phyloP scores from a whole-genome alignment of 1,140 invertebrate genomes.

The Lysiphlebus fabarum region DNA sequence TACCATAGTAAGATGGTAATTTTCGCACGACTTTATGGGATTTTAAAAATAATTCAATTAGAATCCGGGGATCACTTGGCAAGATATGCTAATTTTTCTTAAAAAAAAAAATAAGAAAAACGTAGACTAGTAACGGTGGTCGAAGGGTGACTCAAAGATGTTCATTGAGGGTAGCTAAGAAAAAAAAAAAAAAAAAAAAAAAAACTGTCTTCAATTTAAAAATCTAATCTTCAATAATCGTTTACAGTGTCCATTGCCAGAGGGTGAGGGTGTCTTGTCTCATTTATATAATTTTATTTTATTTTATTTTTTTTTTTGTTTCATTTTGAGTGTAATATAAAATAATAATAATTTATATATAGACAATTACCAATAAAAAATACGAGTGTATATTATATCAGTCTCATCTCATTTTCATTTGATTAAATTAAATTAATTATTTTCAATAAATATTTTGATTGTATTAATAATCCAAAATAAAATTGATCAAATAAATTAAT shows the following conservation, averaged over 20 bases:
- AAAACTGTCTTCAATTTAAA: conserved; percentile 53
- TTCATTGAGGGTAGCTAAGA: conserved; percentile 15
- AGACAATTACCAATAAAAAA: neutral
- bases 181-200: conserved; percentile 19
- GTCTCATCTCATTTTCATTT: conserved; percentile 52
- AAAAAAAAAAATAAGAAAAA: conserved; percentile 25
- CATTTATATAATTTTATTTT: too few relatives aligned
- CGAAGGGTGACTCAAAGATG: conserved; percentile 19
- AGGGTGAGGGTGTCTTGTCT: conserved; percentile 9
- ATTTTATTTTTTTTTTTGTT: too few relatives aligned
- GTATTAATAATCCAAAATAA: neutral
- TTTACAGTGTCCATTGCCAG: conserved; percentile 42
- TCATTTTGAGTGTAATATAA: too few relatives aligned
- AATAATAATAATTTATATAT: neutral
- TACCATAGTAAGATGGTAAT: conserved; percentile 37
- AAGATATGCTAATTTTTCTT: conserved; percentile 53
- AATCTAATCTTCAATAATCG: conserved; percentile 57
- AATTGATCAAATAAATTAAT: too few relatives aligned
- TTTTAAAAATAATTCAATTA: conserved; percentile 60
- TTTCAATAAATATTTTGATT: conserved; percentile 43
- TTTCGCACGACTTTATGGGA: conserved; percentile 57
- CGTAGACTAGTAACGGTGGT: conserved; percentile 24
- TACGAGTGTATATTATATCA: conserved; percentile 21
- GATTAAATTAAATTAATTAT: conserved; percentile 57
- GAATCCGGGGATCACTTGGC: conserved; percentile 51